Conservation (phyloP, 2,797 vertebrate species). For the Phoxinus dragarum region DNA sequence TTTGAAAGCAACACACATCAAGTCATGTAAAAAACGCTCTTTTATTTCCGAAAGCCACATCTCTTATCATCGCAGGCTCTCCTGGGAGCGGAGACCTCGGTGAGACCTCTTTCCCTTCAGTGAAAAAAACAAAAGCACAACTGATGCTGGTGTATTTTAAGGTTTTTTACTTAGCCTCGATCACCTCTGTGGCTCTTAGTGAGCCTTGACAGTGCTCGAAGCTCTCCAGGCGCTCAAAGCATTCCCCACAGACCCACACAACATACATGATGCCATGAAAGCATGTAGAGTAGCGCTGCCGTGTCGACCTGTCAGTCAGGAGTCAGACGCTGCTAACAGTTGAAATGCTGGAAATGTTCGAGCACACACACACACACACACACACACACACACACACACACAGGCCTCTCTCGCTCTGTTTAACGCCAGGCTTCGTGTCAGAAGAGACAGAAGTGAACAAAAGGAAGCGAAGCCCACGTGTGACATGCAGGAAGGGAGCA, state of each 20-base stretch:
- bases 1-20: conserved; percentile 60
- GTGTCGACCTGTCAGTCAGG: conserved; percentile 67
- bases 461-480: conserved; percentile 47
- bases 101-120: conserved; percentile 54
- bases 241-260: conserved; percentile 62
- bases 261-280: conserved; percentile 65
- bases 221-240: conserved; percentile 65
- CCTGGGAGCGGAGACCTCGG: conserved; percentile 53
- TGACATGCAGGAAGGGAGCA: conserved; percentile 49
- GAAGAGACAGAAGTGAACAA: conserved; percentile 59
- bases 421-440: conserved; percentile 57
- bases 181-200: conserved; percentile 65
- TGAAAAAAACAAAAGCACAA: conserved; percentile 58
- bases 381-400: too few species aligned
- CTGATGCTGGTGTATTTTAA: conserved; percentile 64
- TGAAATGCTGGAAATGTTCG: conserved; percentile 62
- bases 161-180: conserved; percentile 67
- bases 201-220: conserved; percentile 67
- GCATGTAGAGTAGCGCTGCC: conserved; percentile 55
- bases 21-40: conserved; percentile 43
- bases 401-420: conserved; percentile 55
- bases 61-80: conserved; percentile 35
- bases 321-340: conserved; percentile 61
- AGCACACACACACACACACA: conserved; percentile 53
- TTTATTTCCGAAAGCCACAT: conserved; percentile 55